Conservation (phyloP, 2,888 invertebrate species). For the Cordilura impudica region DNA sequence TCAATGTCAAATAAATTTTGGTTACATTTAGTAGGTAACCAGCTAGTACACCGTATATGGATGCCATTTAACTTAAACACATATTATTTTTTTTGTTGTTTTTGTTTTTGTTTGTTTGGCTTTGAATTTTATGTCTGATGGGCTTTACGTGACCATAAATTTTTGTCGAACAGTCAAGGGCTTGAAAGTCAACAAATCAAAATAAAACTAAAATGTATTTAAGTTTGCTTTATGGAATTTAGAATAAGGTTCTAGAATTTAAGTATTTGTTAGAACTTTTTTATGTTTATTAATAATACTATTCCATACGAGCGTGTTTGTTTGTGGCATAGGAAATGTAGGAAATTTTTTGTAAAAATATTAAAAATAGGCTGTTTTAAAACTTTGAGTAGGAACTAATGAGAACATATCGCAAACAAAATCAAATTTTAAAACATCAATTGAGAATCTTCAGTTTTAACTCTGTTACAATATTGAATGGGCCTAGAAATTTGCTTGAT, state of each 20-base stretch:
- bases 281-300: no score
- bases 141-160: slow-evolving; percentile 52
- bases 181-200: not conserved
- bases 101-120: slow-evolving; percentile 4
- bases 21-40: slow-evolving; percentile 35
- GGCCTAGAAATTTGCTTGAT: no score
- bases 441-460: no score
- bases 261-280: not conserved
- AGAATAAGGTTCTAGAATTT: not conserved
- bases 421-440: no score
- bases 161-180: slow-evolving; percentile 15
- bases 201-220: not conserved
- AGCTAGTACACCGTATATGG: slow-evolving; percentile 40
- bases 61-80: slow-evolving; percentile 29
- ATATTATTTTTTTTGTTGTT: slow-evolving; percentile 48
- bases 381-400: no score
- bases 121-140: slow-evolving; percentile 44
- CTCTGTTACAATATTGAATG: no score
- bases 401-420: no score
- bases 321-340: no score
- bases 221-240: not conserved
- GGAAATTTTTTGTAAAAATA: no score
- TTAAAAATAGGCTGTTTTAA: no score
- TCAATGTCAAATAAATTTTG: slow-evolving; percentile 61
- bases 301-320: no score